Percentiles rank a stretch among this genome's conserved stretches.
Evolutionary conservation across 2,113 vertebrate genomes (phyloP).

Genomic region (Cercopithecus mona): DNA sequence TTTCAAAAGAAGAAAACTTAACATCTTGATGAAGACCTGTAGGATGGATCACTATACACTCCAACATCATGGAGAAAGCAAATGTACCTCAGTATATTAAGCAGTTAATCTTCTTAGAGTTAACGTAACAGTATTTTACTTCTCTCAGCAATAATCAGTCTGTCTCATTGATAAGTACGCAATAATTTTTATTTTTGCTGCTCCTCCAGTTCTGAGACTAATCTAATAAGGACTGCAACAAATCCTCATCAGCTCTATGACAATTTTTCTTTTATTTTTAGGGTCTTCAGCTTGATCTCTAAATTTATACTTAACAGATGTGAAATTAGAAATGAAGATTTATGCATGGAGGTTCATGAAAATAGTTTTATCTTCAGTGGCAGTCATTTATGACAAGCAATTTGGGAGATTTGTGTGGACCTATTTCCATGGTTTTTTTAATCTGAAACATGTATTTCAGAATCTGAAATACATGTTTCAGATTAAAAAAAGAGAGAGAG

Average conservation of each 20-base stretch:
- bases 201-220: conserved; percentile 12
- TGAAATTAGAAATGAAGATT: conserved; percentile 41
- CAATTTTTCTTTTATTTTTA: neutral
- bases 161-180: neutral
- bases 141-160: neutral
- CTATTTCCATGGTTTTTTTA: neutral
- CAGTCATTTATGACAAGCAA: neutral
- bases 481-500: too few species aligned
- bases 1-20: conserved; percentile 36
- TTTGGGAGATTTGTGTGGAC: neutral
- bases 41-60: conserved; percentile 36
- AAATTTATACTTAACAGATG: neutral
- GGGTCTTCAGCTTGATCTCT: neutral
- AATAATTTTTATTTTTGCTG: neutral
- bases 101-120: conserved; percentile 7
- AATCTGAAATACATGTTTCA: neutral
- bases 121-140: neutral
- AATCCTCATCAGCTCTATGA: conserved; percentile 5
- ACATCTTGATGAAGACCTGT: conserved; percentile 45
- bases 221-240: conserved; percentile 40
- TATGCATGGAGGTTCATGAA: neutral
- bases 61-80: conserved; percentile 23
- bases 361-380: conserved; percentile 35
- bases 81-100: neutral
- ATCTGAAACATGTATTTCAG: neutral